Evolutionary conservation across 2,888 invertebrate genomes (phyloP).

Genomic region (Trisateles emortualis): DNA sequence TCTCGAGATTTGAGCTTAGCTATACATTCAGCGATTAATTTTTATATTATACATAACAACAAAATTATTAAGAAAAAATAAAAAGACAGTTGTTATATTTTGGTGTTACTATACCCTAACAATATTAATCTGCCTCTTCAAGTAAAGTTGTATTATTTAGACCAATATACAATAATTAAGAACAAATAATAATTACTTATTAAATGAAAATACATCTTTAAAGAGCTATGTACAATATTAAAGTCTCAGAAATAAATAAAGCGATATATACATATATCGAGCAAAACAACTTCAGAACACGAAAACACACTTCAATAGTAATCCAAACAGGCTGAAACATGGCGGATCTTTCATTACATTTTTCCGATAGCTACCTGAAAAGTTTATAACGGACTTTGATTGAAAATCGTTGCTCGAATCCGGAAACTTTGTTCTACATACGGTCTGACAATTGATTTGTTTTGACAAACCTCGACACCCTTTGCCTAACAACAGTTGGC

Average conservation of each 20-base stretch:
- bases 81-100: no score
- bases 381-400: conserved; percentile 57
- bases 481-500: conserved; percentile 3
- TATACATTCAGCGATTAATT: no score
- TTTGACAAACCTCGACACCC: conserved; percentile 10
- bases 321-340: conserved; percentile 12
- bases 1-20: no score
- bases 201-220: no score
- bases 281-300: background rate
- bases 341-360: conserved; percentile 53
- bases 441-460: conserved; percentile 48
- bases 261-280: background rate
- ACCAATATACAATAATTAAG: no score
- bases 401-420: conserved; percentile 58
- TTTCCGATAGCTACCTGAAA: conserved; percentile 47
- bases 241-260: background rate
- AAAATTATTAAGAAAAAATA: no score
- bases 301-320: conserved; percentile 5
- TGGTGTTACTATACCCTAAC: no score
- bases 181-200: no score
- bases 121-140: no score
- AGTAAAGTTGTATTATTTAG: no score
- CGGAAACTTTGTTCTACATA: conserved; percentile 52
- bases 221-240: no score
- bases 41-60: no score